Base-by-base conservation (phyloP, 2,113 vertebrate genomes). In the Amblyopsis rosae region DNA sequence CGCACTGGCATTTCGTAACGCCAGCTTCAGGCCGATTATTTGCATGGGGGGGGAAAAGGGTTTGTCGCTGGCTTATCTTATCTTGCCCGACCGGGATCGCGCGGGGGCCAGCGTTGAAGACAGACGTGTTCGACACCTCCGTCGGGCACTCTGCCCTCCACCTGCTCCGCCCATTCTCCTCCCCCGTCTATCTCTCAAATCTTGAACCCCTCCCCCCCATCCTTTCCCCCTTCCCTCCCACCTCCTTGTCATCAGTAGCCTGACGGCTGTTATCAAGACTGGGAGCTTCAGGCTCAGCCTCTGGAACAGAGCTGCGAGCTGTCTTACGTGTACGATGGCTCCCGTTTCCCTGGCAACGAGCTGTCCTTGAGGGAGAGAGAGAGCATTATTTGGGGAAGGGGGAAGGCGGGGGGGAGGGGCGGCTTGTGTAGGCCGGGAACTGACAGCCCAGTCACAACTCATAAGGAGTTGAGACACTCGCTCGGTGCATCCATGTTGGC, bases 331-430 rank as follows among this genome's bases (percentile, higher is more conserved):
- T 81, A 26, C 77, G 72, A 82, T 86, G 47, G 83, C 79, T 81
- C 76, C 70, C 58, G 86, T 88, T 89, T 75, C 87, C 87, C 55
- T 86, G 70, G 86, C 83, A 90, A 88, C 87, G 59, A 72, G 64
- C 82, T 73, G 89, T 88, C 85, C 86, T 87, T 86, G 83, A 81
- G 81, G 80, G n/a, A 77, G 81, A 81, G n/a, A 77, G 81, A 85
- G 78, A 80, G 59, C 62, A 10, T 69, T 26, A 17, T 86, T 82
- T 69, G 73, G 26, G 26, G 26, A 26, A 2, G 26, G 26, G 19
- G 19, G 19, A 26, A 26, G 19, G 19, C 19, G 19, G 19, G 19
- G 19, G 19, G 26, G 26, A 26, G 26, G 26, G 26, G 26, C 26
- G 26, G 26, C 67, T 76, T 60, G 70, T 81, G 76, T 65, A 69